Conservation (phyloP, 2,888 invertebrate species). For the Oxytorus armatus region DNA sequence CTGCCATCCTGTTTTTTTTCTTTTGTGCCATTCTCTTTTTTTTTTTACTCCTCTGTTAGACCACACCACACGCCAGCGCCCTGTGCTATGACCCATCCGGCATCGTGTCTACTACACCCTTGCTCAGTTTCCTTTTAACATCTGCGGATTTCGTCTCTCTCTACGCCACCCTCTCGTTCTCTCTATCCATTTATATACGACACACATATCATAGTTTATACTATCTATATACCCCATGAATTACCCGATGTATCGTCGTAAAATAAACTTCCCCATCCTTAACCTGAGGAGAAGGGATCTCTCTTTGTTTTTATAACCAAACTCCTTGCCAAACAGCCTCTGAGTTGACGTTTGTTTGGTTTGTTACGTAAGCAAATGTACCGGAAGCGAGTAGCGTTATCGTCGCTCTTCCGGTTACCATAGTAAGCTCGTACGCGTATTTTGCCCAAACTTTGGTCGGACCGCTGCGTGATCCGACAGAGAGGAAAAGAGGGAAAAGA, state of each 20-base stretch:
- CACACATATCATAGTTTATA: slow-evolving; percentile 1
- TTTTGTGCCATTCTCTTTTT: slow-evolving; percentile 22
- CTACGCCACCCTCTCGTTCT: slow-evolving; percentile 61
- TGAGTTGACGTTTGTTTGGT: slow-evolving; percentile 7
- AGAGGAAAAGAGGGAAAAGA: slow-evolving; percentile 16
- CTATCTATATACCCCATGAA: background rate
- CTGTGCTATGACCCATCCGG: slow-evolving; percentile 45
- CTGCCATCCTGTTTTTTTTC: slow-evolving; percentile 36
- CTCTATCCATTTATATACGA: slow-evolving; percentile 37
- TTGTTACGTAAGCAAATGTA: slow-evolving; percentile 49
- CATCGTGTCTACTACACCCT: slow-evolving; percentile 26
- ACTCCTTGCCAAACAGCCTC: background rate
- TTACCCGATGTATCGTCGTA: slow-evolving; percentile 10
- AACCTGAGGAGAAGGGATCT: background rate
- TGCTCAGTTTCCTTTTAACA: slow-evolving; percentile 33
- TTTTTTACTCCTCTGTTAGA: slow-evolving; percentile 56
- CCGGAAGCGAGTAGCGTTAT: slow-evolving; percentile 59
- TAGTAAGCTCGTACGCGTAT: slow-evolving; percentile 10
- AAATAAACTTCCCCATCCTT: background rate
- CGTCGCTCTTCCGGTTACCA: slow-evolving; percentile 50
- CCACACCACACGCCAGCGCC: slow-evolving; percentile 25
- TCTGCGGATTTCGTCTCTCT: slow-evolving; percentile 49
- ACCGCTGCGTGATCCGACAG: slow-evolving; percentile 29
- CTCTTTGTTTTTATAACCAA: slow-evolving; percentile 27
- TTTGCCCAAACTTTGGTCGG: too few relatives aligned